phyloP scores from a whole-genome alignment of 2,888 invertebrate species.

The Hipparchia sbordonii region DNA sequence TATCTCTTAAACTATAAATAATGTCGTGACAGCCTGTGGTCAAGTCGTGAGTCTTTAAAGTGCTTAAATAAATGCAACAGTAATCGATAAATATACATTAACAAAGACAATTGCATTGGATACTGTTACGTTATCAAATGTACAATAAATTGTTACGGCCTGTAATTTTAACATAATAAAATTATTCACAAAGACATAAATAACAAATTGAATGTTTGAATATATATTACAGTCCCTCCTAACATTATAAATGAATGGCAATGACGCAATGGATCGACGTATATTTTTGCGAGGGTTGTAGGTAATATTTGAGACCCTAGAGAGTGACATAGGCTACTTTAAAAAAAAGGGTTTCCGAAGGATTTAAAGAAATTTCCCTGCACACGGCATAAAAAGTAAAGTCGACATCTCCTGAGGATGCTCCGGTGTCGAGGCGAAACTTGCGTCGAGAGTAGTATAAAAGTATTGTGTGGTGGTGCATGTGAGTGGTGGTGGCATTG shows the following conservation, averaged over 20 bases:
- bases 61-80: constrained; percentile 21
- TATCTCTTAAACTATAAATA: constrained; percentile 11
- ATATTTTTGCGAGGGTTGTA: no score
- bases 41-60: constrained; percentile 32
- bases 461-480: no score
- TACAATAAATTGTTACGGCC: not conserved
- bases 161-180: not conserved
- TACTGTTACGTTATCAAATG: constrained; percentile 16
- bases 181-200: constrained; percentile 9
- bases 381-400: no score
- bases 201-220: not conserved
- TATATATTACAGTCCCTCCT: not conserved
- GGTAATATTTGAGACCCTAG: no score
- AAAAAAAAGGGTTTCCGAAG: no score
- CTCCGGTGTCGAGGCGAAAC: no score
- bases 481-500: no score
- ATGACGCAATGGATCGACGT: no score
- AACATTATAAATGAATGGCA: not conserved
- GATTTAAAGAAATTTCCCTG: no score
- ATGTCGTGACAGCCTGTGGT: constrained; percentile 35
- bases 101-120: constrained; percentile 26
- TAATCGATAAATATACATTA: constrained; percentile 35
- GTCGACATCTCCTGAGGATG: no score
- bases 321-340: no score
- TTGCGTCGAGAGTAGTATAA: no score